Evolutionary conservation across 2,113 vertebrate genomes (phyloP), one percentile per base, ranked within the genome.

Genomic region (Anarrhichthys ocellatus): DNA sequence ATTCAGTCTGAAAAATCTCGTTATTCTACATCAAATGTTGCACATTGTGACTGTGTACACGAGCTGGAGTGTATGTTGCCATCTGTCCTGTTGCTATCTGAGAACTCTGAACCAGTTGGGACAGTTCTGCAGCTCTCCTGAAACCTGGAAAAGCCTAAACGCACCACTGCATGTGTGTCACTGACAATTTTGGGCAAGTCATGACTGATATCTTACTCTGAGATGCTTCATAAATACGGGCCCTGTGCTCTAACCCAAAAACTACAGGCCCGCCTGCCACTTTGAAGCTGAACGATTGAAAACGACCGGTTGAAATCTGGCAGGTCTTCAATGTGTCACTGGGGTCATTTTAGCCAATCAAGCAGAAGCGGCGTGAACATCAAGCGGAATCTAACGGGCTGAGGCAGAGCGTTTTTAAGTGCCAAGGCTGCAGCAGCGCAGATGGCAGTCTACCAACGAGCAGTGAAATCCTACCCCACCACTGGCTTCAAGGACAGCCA

Each of bases 381-480:
- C 46, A 52, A 80, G 85, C 72, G 6, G 71, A 59, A 68, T 78
- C 86, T 84, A 86, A 81, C 9, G 66, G 85, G 80, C 73, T 79
- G 68, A 80, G 68, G 86, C 77, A 34, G 76, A 87, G 77, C 9
- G 40, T 56, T 86, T 59, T 78, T 24, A 73, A 68, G 76, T 80
- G 85, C 87, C 86, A 84, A 86, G 80, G 83, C 88, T 89, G 89
- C 88, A 92, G 88, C 66, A 81, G 56, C 29, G 56, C 24, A 2
- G 27, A 87, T 87, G 80, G 84, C 87, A 83, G 52, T 62, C 73
- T 86, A 88, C 88, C 86, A 88, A 73, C 70, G 65, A 85, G 78
- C 80, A 80, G 76, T 72, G 54, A 92, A 90, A 84, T 73, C 88
- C 90, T 89, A 90, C 88, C 88, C 91, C 68, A 59, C 83, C 80